Conservation (phyloP, 2,797 vertebrate species). For the Sphenopsis melanotis region DNA sequence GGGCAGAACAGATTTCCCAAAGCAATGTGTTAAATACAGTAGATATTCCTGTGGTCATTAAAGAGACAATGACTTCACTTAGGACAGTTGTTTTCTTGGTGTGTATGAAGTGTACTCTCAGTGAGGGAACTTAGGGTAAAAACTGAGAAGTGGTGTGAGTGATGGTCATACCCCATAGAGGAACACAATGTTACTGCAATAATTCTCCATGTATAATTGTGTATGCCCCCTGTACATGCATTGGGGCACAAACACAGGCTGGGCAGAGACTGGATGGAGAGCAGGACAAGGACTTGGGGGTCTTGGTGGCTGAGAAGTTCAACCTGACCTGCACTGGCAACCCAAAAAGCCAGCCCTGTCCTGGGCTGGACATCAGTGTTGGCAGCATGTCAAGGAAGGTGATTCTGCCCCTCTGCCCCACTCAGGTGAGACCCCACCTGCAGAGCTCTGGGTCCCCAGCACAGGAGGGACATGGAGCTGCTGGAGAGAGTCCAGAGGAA, state of each 20-base stretch:
- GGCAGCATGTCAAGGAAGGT: background rate
- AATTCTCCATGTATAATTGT: background rate
- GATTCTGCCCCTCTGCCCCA: background rate
- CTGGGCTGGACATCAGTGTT: background rate
- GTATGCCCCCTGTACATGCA: background rate
- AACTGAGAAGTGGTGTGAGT: background rate
- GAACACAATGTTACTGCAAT: background rate
- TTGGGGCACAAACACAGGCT: background rate
- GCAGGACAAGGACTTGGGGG: background rate
- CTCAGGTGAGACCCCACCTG: background rate
- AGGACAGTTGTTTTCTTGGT: background rate
- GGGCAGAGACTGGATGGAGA: background rate
- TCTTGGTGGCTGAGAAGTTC: background rate
- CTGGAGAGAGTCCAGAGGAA: background rate
- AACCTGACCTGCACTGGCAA: background rate
- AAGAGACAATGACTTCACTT: background rate
- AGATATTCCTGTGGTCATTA: background rate
- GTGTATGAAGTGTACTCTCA: background rate
- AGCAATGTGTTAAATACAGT: background rate
- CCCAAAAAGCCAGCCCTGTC: background rate
- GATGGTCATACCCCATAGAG: rapidly evolving
- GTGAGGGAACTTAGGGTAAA: background rate
- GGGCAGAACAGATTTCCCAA: background rate
- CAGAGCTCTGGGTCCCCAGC: background rate
- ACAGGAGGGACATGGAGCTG: background rate